Percentiles rank a stretch among this genome's conserved stretches.
phyloP scores from a whole-genome alignment of 1,140 invertebrate genomes.

The Drosophila mojavensis region DNA sequence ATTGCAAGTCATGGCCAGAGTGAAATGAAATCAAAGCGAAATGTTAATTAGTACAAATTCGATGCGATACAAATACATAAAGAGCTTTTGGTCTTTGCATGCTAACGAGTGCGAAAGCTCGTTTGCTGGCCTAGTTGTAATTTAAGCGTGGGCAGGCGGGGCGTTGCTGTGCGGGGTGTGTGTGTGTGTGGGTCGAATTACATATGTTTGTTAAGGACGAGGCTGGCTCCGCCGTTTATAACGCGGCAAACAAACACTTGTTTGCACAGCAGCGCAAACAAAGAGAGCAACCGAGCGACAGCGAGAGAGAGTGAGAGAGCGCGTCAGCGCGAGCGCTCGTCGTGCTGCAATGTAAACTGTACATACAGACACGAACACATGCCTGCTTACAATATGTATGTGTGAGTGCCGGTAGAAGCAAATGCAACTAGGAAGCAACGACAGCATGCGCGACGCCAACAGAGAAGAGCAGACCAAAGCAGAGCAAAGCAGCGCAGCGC shows the following conservation, averaged over 20 bases:
- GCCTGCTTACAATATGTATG: background rate
- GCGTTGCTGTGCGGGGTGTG: too few species aligned
- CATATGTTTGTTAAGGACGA: constrained; percentile 33
- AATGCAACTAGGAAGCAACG: constrained; percentile 73
- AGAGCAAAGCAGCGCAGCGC: constrained; percentile 8
- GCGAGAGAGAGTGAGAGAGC: constrained; percentile 44
- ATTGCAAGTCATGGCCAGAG: constrained; percentile 25
- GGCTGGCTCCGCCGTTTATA: constrained; percentile 33
- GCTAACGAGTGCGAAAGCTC: constrained; percentile 68
- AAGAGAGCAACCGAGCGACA: constrained; percentile 13
- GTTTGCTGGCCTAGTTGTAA: constrained; percentile 13
- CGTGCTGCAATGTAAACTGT: constrained; percentile 2
- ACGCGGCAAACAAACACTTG: constrained; percentile 77
- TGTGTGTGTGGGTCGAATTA: constrained; percentile 10
- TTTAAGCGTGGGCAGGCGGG: background rate
- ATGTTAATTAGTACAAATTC: constrained; percentile 66
- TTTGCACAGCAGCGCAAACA: constrained; percentile 71
- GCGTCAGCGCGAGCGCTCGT: constrained; percentile 24
- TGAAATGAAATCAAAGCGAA: constrained; percentile 27
- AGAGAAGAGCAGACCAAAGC: constrained; percentile 9
- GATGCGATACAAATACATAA: constrained; percentile 38
- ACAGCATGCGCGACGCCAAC: constrained; percentile 18
- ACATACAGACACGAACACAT: background rate
- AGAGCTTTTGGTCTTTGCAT: constrained; percentile 34
- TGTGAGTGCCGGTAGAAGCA: constrained; percentile 32